phyloP scores from a whole-genome alignment of 2,113 vertebrate species.

The Limnothrissa miodon region DNA sequence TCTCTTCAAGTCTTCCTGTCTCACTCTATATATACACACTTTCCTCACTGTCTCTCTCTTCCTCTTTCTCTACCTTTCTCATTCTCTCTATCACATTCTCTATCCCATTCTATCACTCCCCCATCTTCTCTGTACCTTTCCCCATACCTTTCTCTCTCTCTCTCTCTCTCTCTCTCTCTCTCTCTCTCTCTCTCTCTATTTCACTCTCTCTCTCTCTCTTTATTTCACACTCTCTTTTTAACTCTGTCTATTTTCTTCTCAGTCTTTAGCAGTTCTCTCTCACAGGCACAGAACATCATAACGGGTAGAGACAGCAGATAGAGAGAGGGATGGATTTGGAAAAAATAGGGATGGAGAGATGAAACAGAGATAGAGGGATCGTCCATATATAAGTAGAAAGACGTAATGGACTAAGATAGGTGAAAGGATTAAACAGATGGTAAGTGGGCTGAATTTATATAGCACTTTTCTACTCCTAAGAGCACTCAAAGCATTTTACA shows the following conservation, averaged over 20 bases:
- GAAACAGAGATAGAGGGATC: conserved; percentile 43
- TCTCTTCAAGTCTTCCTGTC: conserved; percentile 15
- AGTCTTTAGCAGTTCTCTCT: neutral
- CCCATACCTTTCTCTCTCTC: neutral
- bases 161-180: neutral
- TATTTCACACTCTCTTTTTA: neutral
- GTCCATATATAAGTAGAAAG: too few species aligned
- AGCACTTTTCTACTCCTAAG: too few species aligned
- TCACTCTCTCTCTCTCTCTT: neutral
- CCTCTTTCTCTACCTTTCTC: neutral
- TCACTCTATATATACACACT: too few species aligned
- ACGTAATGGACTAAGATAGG: neutral
- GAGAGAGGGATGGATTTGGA: neutral
- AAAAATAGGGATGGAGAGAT: neutral
- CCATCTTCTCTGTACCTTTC: too few species aligned
- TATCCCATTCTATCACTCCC: neutral
- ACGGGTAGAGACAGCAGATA: neutral
- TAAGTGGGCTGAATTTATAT: too few species aligned
- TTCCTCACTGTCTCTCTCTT: conserved; percentile 33
- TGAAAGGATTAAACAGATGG: neutral
- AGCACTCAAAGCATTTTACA: too few species aligned
- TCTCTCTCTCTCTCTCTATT: neutral
- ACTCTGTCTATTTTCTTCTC: neutral
- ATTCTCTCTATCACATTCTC: neutral
- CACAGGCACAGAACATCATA: neutral